These are phyloP conservation scores for Petrocephalus sullivani DNA, from an alignment of 2,797 vertebrate species.

Conservation along the genomic window DNA sequence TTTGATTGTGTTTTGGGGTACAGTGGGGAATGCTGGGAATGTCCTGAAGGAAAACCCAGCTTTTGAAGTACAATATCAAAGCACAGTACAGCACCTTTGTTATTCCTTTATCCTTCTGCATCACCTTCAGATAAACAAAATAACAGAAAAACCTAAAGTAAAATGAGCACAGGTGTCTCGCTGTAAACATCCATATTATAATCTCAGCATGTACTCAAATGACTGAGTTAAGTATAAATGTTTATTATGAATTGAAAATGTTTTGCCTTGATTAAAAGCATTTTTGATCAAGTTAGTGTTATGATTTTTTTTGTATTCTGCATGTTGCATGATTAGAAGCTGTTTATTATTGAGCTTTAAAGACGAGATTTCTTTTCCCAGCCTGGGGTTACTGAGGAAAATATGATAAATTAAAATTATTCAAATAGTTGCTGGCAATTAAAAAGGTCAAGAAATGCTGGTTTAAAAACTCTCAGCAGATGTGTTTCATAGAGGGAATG, in stretches of 20 bases:
- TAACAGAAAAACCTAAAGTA: background rate
- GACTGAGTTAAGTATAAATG: background rate
- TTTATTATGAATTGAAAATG: background rate
- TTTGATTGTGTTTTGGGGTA: background rate
- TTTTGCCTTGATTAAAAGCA: background rate
- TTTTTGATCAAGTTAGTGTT: background rate
- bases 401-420: background rate
- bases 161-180: background rate
- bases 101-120: constrained; percentile 28
- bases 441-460: background rate
- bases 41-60: constrained; percentile 27
- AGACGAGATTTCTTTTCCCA: background rate
- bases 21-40: background rate
- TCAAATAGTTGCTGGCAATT: background rate
- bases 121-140: constrained; percentile 15
- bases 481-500: background rate
- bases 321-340: background rate
- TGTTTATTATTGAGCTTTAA: background rate
- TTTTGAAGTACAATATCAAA: constrained; percentile 25
- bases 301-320: background rate
- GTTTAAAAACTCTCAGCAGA: background rate
- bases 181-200: background rate
- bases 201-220: background rate
- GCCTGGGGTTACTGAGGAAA: background rate
- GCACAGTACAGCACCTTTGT: background rate